phyloP scores from a whole-genome alignment of 2,113 vertebrate species.

The Crotophaga sulcirostris region DNA sequence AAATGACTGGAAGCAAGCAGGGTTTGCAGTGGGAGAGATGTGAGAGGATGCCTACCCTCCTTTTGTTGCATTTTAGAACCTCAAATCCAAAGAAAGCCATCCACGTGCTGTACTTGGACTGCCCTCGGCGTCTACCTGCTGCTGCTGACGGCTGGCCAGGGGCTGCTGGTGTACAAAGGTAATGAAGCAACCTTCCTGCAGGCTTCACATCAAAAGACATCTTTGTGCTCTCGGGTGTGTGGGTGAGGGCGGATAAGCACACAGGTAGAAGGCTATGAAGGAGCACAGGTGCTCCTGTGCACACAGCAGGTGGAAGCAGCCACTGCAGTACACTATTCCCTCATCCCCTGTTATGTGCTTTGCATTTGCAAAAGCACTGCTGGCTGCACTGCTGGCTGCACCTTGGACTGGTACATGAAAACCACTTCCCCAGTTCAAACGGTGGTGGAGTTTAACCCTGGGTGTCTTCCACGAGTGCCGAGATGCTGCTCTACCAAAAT shows the following conservation, averaged over 20 bases:
- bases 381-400: neutral
- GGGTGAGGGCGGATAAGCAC: rapidly evolving
- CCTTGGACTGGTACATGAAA: neutral
- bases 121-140: conserved; percentile 47
- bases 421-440: neutral
- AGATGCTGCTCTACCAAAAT: neutral
- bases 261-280: neutral
- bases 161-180: conserved; percentile 69
- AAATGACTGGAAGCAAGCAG: neutral
- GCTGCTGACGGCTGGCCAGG: conserved; percentile 37
- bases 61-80: conserved; percentile 57
- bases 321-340: rapidly evolving
- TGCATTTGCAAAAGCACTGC: neutral
- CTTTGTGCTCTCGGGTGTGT: rapidly evolving
- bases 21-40: neutral
- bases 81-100: conserved; percentile 25
- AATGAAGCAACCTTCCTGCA: neutral
- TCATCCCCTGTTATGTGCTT: rapidly evolving
- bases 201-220: neutral
- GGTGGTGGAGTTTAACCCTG: neutral
- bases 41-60: neutral
- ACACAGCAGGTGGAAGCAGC: rapidly evolving
- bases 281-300: rapidly evolving
- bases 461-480: neutral
- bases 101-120: neutral